phyloP scores from a whole-genome alignment of 2,888 invertebrate species.

The Anaspis maculata region DNA sequence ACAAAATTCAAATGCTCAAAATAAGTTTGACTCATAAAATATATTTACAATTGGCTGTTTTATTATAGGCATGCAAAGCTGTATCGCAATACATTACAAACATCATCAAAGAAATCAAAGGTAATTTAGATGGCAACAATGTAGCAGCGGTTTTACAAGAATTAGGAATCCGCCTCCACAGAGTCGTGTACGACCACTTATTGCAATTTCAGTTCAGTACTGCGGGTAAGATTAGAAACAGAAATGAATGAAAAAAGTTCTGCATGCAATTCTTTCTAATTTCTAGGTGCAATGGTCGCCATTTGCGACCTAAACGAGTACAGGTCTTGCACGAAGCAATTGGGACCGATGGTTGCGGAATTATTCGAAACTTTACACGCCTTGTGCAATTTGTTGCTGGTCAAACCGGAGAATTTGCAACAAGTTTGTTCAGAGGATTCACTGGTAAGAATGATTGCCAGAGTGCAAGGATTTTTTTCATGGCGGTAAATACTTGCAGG shows the following conservation, averaged over 20 bases:
- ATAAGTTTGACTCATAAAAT: too few relatives aligned
- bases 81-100: constrained; percentile 77
- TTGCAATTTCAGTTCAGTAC: constrained; percentile 92
- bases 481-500: constrained; percentile 64
- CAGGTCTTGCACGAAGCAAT: constrained; percentile 73
- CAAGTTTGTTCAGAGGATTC: constrained; percentile 94
- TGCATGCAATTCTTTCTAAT: too few relatives aligned
- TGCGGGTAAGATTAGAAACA: constrained; percentile 72
- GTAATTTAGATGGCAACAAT: constrained; percentile 87
- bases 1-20: not conserved
- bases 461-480: not conserved
- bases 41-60: constrained; percentile 4
- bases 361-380: constrained; percentile 95
- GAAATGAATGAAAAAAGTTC: too few relatives aligned
- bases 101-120: constrained; percentile 68
- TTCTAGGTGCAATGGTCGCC: constrained; percentile 87
- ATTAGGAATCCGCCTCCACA: constrained; percentile 84
- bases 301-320: constrained; percentile 99
- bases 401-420: constrained; percentile 91
- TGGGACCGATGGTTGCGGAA: constrained; percentile 69
- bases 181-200: constrained; percentile 89
- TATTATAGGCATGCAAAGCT: constrained; percentile 65
- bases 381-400: constrained; percentile 88
- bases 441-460: constrained; percentile 53
- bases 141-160: constrained; percentile 79